Base-by-base conservation (phyloP, 2,888 invertebrate genomes). In the Notocelia uddmanniana region DNA sequence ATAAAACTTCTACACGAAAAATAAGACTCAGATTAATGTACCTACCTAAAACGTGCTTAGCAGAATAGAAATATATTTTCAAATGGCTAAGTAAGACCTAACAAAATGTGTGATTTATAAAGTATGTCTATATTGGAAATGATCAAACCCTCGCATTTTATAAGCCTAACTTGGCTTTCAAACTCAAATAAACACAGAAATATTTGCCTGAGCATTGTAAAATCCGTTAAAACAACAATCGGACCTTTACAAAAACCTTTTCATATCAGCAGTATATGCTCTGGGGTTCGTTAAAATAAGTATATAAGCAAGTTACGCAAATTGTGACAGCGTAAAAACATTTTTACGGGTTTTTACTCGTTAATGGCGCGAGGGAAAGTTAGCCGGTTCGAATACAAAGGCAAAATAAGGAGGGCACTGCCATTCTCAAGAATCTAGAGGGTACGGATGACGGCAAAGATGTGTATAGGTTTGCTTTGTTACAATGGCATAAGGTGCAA, bases 311-410 rank as follows among this genome's bases (percentile, higher is more conserved):
- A 62, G 62, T 57, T 55, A 34, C 5, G 48, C 62, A 71, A 60
- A 70, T 50, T 52, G 58, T 26, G 13, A 62, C 67, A 37, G 23
- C 45, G 67, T 41, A 26, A 62, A 48, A 58, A 60, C 54, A 54
- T 66, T 55, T 71, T 71, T 67, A 71, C 60, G 67, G 21, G 13
- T 63, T 59, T 68, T 68, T 37, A 23, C 37, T 68, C 57, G 62
- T 72, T 62, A 72, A 72, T 68, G 55, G 37, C 31, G 50, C 19
- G 41, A 15, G 34, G 52, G 26, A 55, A 60, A 66, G 66, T 59
- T 64, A 26, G 45, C 21, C 45, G 52, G 50, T 58, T 52, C 19
- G 23, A 45, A 52, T 59, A 54, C 19, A 66, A 59, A 59, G 41
- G 31, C 31, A 52, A 52, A 70, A 70, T 70, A 70, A 48, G 57